Base-by-base conservation (phyloP, 2,113 vertebrate species). In the Coryphaenoides rupestris region DNA sequence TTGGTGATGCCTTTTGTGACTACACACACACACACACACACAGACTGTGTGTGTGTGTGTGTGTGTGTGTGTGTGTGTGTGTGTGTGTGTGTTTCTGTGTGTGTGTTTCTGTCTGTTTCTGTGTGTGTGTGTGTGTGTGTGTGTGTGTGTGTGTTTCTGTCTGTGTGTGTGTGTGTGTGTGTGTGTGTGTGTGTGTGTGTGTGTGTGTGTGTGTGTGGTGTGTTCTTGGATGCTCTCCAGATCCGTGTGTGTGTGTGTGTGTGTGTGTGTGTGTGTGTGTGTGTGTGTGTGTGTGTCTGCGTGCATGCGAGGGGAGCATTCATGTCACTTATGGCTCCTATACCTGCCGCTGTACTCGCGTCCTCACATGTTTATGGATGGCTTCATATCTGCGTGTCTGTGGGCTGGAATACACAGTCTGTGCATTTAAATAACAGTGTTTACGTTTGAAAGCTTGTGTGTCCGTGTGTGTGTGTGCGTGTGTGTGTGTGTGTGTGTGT, bases 371-470 rank as follows among this genome's bases (percentile, higher is more conserved):
- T 22, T 46, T 50, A 45, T 73, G 3, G 16, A n/a, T 50, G 13
- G 47, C 40, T 13, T 45, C 40, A 45, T 63, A 0, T 28, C 53
- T 58, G 21, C 26, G 19, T 58, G 46, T 33, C 49, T 52, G 0
- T 45, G 55, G 45, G 19, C 19, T 24, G 49, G 22, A 52, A 55
- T 26, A 60, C 62, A 59, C 59, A 62, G 55, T 56, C 63, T 14
- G n/a, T n/a, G 19, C 12, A 13, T 60, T 59, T 55, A 26, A 45
- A 52, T 22, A 21, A 19, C 19, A 9, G 28, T 22, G 24, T 50
- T 14, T 45, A 23, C 16, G 24, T 19, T 46, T 24, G 33, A 40
- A 40, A 40, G 33, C 9, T 52, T 52, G 66, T 73, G 58, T 13
- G 24, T 62, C 26, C 21, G 54, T 66, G 53, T 60, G 19, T 59